Base-by-base conservation (phyloP, 92 coral and sea anemone species). In the Umimayanthus kanabou region DNA sequence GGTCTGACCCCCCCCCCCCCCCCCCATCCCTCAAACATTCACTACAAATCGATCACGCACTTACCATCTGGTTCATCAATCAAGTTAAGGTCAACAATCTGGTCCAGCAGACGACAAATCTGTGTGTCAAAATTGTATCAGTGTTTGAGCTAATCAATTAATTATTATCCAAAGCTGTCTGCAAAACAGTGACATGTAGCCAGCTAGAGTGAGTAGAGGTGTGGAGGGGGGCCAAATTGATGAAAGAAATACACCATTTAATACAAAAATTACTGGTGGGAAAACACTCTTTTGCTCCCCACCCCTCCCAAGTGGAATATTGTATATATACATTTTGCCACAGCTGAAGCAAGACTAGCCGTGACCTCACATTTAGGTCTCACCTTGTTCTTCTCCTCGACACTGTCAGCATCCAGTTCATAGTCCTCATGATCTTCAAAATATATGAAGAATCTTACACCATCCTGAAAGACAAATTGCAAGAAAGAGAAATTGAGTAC, bases 341-440 rank as follows among this genome's bases (percentile, higher is more conserved):
- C 65, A 14, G 50, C 1, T 47, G 50, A 47, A 47, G 10, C 50
- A 47, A 47, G 50, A 11, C 11, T 47, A 47, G 50, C 50, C 6
- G 7, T 42, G 45, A 4, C 45, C 45, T 42, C 45, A 4, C 45
- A 42, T 0, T 0, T 33, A 33, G 37, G 37, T 33, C 28, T 88
- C 77, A 96, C 99, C 98, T 97, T 97, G 73, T 93, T 95, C 67
- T 97, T 97, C 93, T 97, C 99, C 45, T 97, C 99, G 39, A 92
- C 92, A 39, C 95, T 93, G 78, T 97, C 99, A 65, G 99, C 99
- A 91, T 97, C 99, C 82, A 95, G 92, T 77, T 97, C 99, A 81
- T 95, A 94, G 57, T 97, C 99, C 71, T 91, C 92, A 84, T 92
- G 81, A 43, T 92, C 95, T 61, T 97, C 99, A 85, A 95, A 92